Conservation (phyloP, 2,113 vertebrate species). For the Passerina amoena region DNA sequence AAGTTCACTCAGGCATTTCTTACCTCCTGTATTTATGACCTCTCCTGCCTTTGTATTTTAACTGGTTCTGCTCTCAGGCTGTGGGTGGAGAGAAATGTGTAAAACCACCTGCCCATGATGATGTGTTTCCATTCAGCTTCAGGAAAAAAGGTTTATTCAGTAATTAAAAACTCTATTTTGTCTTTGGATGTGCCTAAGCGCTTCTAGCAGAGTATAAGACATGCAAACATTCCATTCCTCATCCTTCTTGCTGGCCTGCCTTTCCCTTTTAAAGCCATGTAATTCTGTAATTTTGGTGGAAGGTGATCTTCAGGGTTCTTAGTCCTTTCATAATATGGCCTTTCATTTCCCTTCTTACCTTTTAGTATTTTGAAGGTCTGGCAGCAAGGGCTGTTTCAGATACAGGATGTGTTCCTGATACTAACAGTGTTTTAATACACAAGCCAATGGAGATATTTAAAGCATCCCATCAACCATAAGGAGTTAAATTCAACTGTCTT, state of each 20-base stretch:
- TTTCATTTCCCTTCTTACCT: slow-evolving; percentile 1
- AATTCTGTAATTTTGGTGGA: slow-evolving; percentile 1
- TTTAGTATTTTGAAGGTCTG: neutral
- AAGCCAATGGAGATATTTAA: neutral
- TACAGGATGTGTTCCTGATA: neutral
- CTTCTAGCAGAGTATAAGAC: neutral
- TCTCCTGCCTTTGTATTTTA: slow-evolving; percentile 53
- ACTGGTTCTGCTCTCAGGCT: slow-evolving; percentile 18
- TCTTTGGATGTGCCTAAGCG: neutral
- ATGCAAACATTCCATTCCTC: neutral
- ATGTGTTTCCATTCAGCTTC: slow-evolving; percentile 38
- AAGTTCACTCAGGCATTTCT: slow-evolving; percentile 56
- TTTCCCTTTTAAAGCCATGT: neutral
- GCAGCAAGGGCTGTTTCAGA: slow-evolving; percentile 8
- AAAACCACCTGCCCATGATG: slow-evolving; percentile 50
- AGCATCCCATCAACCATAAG: neutral
- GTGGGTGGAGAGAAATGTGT: slow-evolving; percentile 37
- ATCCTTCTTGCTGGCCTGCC: neutral
- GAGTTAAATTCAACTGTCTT: slow-evolving; percentile 57
- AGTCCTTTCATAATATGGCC: neutral
- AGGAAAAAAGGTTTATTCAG: slow-evolving; percentile 18
- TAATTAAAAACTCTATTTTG: slow-evolving; percentile 33
- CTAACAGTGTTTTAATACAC: neutral
- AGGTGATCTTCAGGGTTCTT: neutral
- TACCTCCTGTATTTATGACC: slow-evolving; percentile 58